phyloP scores from a whole-genome alignment of 2,113 vertebrate species.

The Rhynchomys soricoides region DNA sequence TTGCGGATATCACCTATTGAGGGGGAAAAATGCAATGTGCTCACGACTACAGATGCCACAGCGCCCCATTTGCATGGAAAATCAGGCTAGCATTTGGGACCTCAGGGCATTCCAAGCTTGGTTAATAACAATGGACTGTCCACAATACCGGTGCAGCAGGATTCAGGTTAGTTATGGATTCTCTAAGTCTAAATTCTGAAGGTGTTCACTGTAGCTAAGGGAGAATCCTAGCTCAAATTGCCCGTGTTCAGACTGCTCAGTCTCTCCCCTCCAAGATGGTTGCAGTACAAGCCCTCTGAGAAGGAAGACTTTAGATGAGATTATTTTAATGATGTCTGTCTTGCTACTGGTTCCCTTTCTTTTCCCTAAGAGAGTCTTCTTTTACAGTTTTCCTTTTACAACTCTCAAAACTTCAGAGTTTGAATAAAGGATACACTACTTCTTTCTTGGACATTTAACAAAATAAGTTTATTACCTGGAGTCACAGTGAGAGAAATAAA shows the following conservation, averaged over 20 bases:
- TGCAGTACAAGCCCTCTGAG: background rate
- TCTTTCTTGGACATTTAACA: constrained; percentile 52
- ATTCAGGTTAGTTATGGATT: constrained; percentile 84
- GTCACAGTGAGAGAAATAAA: constrained; percentile 55
- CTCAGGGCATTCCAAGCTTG: constrained; percentile 86
- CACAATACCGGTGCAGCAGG: constrained; percentile 68
- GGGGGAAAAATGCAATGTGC: background rate
- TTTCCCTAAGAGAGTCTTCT: background rate
- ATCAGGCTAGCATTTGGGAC: constrained; percentile 61
- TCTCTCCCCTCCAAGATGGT: background rate
- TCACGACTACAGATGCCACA: background rate
- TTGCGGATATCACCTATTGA: constrained; percentile 95
- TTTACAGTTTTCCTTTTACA: constrained; percentile 43
- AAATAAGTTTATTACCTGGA: constrained; percentile 69
- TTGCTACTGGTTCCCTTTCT: constrained; percentile 2
- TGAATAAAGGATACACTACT: constrained; percentile 27
- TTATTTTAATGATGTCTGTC: constrained; percentile 10
- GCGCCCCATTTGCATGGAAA: background rate
- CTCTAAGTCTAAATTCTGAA: constrained; percentile 70
- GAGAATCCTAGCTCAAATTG: background rate
- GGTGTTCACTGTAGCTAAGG: constrained; percentile 37
- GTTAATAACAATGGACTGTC: constrained; percentile 85
- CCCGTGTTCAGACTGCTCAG: background rate
- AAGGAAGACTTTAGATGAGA: constrained; percentile 42
- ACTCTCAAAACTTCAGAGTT: background rate